These are phyloP conservation scores for Phaethornis superciliosus DNA, from an alignment of 2,113 vertebrate genomes.

Conservation along the genomic window DNA sequence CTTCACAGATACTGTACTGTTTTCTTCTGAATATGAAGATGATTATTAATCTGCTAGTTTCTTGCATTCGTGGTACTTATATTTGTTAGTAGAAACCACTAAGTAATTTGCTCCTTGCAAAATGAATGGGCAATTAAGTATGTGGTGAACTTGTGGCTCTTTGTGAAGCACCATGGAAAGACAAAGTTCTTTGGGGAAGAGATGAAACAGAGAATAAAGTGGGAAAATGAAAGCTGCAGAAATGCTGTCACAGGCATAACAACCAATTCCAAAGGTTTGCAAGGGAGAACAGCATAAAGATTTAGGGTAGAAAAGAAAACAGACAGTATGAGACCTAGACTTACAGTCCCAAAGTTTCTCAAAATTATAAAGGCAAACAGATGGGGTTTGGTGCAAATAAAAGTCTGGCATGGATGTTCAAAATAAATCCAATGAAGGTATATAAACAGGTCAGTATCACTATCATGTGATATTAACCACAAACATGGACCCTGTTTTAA, in stretches of 20 bases:
- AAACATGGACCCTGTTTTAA: not conserved
- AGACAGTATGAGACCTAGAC: not conserved
- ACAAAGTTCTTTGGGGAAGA: not conserved
- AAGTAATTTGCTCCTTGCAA: not conserved
- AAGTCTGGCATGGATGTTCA: not conserved
- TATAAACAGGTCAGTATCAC: not conserved
- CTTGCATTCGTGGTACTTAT: not conserved
- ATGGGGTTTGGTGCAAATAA: not conserved
- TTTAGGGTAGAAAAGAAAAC: not conserved
- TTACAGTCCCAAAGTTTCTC: not conserved
- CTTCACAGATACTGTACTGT: not conserved
- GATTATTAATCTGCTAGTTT: not conserved
- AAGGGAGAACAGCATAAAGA: not conserved
- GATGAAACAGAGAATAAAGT: not conserved
- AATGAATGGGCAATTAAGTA: not conserved
- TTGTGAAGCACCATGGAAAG: not conserved
- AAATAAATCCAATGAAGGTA: not conserved
- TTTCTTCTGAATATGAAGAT: not conserved
- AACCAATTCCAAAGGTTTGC: not conserved
- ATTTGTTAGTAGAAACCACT: not conserved
- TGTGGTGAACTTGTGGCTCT: constrained; percentile 13
- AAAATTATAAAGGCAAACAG: not conserved
- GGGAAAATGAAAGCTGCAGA: not conserved
- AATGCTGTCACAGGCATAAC: not conserved
- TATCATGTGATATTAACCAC: not conserved